Evolutionary conservation across 1,140 invertebrate species (phyloP).

Genomic region (Potamilus streckersoni): DNA sequence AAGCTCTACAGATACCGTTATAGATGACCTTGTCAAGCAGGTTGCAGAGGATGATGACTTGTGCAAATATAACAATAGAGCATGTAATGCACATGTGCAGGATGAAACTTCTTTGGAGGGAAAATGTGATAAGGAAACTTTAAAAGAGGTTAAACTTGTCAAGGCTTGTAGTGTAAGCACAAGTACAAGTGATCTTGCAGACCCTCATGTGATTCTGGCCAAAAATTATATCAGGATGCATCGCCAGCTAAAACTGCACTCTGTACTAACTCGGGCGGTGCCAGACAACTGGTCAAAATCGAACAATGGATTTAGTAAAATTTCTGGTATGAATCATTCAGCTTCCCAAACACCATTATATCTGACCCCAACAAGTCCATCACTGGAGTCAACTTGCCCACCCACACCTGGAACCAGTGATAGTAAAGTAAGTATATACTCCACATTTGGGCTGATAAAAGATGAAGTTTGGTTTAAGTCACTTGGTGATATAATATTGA

Average conservation of each 20-base stretch:
- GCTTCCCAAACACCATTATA: conserved; percentile 20
- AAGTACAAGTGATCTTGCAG: conserved; percentile 66
- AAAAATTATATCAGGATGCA: conserved; percentile 10
- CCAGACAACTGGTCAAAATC: conserved; percentile 23
- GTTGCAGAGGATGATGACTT: conserved; percentile 10
- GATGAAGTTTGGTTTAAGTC: not conserved
- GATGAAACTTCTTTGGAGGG: conserved; percentile 19
- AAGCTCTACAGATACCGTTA: conserved; percentile 70
- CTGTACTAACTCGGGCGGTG: conserved; percentile 22
- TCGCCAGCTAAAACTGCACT: conserved; percentile 24
- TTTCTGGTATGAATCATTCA: conserved; percentile 21
- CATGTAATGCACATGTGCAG: conserved; percentile 6
- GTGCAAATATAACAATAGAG: not conserved
- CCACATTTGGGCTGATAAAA: not conserved
- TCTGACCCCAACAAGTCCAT: conserved; percentile 47
- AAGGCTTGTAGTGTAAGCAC: conserved; percentile 60
- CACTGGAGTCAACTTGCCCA: conserved; percentile 56
- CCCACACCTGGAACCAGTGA: conserved; percentile 53
- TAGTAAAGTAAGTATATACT: conserved; percentile 36
- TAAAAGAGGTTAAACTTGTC: conserved; percentile 30
- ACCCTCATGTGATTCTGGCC: conserved; percentile 40
- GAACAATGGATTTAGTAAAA: conserved; percentile 31
- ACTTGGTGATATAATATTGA: too few relatives aligned
- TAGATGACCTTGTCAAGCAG: conserved; percentile 49
- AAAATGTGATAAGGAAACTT: conserved; percentile 24